These are phyloP conservation scores for Trichechus manatus DNA, from an alignment of 2,113 vertebrate species.

Conservation along the genomic window DNA sequence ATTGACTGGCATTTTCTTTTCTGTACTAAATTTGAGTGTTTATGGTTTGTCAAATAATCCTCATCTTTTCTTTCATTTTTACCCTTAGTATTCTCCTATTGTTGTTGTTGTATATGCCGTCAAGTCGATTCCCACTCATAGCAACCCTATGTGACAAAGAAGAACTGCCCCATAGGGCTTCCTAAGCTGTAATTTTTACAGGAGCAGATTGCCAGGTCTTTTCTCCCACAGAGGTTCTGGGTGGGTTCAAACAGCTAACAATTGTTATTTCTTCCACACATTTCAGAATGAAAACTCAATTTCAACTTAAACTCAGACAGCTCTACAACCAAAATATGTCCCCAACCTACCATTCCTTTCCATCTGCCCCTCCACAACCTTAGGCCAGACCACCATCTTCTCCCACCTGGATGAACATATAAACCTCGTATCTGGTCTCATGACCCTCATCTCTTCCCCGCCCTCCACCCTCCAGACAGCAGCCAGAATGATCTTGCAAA, in stretches of 20 bases:
- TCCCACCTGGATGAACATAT: background rate
- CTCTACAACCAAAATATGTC: background rate
- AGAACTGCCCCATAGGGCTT: background rate
- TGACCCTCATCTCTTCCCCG: background rate
- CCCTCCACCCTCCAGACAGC: background rate
- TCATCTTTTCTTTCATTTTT: background rate
- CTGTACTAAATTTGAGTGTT: background rate
- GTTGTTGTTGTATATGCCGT: background rate
- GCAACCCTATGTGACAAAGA: background rate
- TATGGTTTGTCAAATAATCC: background rate
- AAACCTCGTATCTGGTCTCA: background rate
- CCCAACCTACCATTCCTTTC: background rate
- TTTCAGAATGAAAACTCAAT: slow-evolving; percentile 34
- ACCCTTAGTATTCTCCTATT: background rate
- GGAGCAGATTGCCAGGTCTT: background rate
- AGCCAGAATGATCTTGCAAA: background rate
- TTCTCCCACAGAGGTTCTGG: background rate
- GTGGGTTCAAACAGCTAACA: background rate
- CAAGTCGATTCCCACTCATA: background rate
- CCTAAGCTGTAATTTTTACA: background rate
- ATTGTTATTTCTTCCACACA: background rate
- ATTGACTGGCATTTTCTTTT: slow-evolving; percentile 32
- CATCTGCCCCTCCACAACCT: background rate
- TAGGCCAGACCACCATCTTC: background rate
- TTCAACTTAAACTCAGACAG: background rate